Conservation (phyloP, 1,140 invertebrate species). For the Micrasema longulum region DNA sequence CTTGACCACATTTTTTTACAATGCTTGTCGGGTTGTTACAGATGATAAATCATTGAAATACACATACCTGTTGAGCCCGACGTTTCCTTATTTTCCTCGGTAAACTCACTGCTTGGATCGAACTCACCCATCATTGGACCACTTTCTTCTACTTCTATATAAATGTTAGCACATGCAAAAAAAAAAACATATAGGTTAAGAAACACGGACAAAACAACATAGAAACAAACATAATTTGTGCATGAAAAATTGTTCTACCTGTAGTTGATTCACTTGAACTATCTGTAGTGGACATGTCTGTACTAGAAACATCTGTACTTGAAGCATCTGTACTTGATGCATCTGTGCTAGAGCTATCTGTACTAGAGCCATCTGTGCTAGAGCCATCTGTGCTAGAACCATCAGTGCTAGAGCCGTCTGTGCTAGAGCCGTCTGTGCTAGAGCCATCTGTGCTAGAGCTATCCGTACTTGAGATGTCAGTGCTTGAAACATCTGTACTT, state of each 20-base stretch:
- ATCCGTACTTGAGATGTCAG: conserved; percentile 46
- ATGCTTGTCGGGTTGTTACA: too few relatives aligned
- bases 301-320: conserved; percentile 40
- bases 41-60: too few relatives aligned
- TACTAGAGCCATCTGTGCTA: conserved; percentile 37
- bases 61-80: too few relatives aligned
- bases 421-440: conserved; percentile 40
- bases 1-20: too few relatives aligned
- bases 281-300: conserved; percentile 30
- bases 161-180: too few relatives aligned
- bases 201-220: too few relatives aligned
- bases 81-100: too few relatives aligned
- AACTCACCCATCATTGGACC: too few relatives aligned
- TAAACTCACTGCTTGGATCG: conserved; percentile 15
- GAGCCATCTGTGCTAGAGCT: conserved; percentile 32
- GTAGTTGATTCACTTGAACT: conserved; percentile 11
- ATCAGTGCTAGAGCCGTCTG: conserved; percentile 31
- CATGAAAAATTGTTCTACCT: conserved; percentile 1
- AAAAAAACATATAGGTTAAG: too few relatives aligned
- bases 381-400: conserved; percentile 52
- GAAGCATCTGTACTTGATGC: conserved; percentile 38
- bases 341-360: conserved; percentile 34
- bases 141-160: too few relatives aligned
- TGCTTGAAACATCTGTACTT: conserved; percentile 18
- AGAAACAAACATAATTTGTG: too few relatives aligned